Conservation (phyloP, 2,113 vertebrate species). For the Oryzias javanicus region DNA sequence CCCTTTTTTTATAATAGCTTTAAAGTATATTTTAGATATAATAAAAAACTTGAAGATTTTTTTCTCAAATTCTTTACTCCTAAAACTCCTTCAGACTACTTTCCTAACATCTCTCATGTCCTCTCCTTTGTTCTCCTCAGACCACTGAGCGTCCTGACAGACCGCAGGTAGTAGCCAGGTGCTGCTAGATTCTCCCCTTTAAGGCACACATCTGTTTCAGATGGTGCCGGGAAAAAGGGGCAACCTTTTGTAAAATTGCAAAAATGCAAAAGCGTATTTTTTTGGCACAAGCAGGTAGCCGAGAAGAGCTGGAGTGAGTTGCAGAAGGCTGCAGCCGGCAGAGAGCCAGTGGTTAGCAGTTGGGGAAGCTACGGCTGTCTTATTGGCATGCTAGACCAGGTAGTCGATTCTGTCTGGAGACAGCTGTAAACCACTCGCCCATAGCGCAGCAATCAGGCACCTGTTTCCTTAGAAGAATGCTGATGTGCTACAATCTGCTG, state of each 20-base stretch:
- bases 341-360: slow-evolving; percentile 85
- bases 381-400: slow-evolving; percentile 94
- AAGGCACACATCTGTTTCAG: slow-evolving; percentile 79
- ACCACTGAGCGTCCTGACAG: slow-evolving; percentile 76
- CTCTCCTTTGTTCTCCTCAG: slow-evolving; percentile 68
- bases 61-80: slow-evolving; percentile 16
- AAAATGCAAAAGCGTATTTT: slow-evolving; percentile 63
- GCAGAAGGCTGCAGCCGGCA: slow-evolving; percentile 83
- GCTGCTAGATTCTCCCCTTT: slow-evolving; percentile 63
- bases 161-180: slow-evolving; percentile 72
- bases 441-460: slow-evolving; percentile 93
- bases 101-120: slow-evolving; percentile 52
- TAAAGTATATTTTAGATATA: too few relatives aligned
- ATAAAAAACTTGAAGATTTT: too few relatives aligned
- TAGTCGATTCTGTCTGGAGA: slow-evolving; percentile 86
- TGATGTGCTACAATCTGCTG: slow-evolving; percentile 85
- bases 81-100: slow-evolving; percentile 42
- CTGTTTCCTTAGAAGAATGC: slow-evolving; percentile 86
- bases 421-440: slow-evolving; percentile 98
- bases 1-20: too few relatives aligned
- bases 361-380: slow-evolving; percentile 82
- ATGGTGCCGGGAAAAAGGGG: slow-evolving; percentile 51
- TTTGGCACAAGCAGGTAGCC: slow-evolving; percentile 71
- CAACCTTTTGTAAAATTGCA: slow-evolving; percentile 64
- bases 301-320: slow-evolving; percentile 80